These are phyloP conservation scores for Tiliqua scincoides DNA, from an alignment of 2,113 vertebrate species.

Conservation along the genomic window DNA sequence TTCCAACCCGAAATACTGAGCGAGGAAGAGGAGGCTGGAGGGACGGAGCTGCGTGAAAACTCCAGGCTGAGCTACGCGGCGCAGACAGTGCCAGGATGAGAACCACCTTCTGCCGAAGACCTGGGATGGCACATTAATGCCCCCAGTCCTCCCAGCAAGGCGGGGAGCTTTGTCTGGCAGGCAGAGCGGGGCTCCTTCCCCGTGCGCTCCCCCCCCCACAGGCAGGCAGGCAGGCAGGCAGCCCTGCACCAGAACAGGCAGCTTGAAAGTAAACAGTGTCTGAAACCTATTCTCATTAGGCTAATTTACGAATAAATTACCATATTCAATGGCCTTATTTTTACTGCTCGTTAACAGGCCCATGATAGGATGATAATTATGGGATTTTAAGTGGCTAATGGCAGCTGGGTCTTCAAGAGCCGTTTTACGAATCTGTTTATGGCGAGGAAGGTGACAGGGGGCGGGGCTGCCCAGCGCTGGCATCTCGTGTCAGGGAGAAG, in stretches of 20 bases:
- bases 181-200: constrained; percentile 44
- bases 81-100: constrained; percentile 8
- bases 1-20: neutral
- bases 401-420: constrained; percentile 88
- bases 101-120: neutral
- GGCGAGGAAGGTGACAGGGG: constrained; percentile 84
- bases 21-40: neutral
- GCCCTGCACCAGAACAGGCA: constrained; percentile 74
- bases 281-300: constrained; percentile 92
- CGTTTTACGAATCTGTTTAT: constrained; percentile 87
- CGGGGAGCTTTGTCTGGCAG: constrained; percentile 56
- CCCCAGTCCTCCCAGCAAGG: constrained; percentile 36
- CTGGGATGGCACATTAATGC: constrained; percentile 44
- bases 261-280: constrained; percentile 83
- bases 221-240: constrained; percentile 57
- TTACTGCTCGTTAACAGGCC: constrained; percentile 94
- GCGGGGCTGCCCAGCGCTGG: constrained; percentile 81
- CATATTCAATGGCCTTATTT: constrained; percentile 99
- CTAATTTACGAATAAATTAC: constrained; percentile 96
- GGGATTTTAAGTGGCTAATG: constrained; percentile 91
- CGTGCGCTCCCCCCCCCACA: constrained; percentile 51
- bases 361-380: constrained; percentile 97
- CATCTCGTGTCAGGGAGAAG: constrained; percentile 80
- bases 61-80: neutral
- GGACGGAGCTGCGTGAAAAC: neutral